phyloP scores from a whole-genome alignment of 2,797 vertebrate species.

The Valencia hispanica region DNA sequence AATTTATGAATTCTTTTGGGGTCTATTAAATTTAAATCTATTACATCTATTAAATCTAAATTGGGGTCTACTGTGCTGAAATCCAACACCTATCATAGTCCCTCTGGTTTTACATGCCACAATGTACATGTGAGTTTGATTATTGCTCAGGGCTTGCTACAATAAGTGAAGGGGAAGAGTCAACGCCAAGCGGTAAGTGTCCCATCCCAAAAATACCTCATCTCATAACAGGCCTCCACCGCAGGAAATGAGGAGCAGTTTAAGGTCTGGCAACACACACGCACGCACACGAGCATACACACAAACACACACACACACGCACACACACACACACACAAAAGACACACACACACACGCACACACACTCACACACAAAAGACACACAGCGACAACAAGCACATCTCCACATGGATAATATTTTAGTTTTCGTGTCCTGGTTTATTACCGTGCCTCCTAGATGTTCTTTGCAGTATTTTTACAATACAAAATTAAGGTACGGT shows the following conservation, averaged over 20 bases:
- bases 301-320: not conserved
- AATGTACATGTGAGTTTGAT: constrained; percentile 51
- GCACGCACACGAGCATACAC: not conserved
- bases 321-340: not conserved
- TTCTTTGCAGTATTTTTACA: constrained; percentile 14
- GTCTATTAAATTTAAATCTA: no score
- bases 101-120: constrained; percentile 27
- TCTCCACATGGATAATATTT: constrained; percentile 20
- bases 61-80: constrained; percentile 59
- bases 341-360: not conserved
- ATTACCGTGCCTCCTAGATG: not conserved
- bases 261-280: constrained; percentile 40
- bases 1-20: no score
- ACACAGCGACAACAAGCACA: constrained; percentile 13
- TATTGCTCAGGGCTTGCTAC: constrained; percentile 44
- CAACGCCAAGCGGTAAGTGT: constrained; percentile 32
- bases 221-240: constrained; percentile 53
- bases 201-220: constrained; percentile 50
- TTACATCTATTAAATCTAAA: no score
- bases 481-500: not conserved
- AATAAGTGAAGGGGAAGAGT: constrained; percentile 55
- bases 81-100: constrained; percentile 45
- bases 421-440: constrained; percentile 1
- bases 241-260: constrained; percentile 57
- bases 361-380: not conserved